Conservation (phyloP, 2,888 invertebrate species). For the Pocota personata region DNA sequence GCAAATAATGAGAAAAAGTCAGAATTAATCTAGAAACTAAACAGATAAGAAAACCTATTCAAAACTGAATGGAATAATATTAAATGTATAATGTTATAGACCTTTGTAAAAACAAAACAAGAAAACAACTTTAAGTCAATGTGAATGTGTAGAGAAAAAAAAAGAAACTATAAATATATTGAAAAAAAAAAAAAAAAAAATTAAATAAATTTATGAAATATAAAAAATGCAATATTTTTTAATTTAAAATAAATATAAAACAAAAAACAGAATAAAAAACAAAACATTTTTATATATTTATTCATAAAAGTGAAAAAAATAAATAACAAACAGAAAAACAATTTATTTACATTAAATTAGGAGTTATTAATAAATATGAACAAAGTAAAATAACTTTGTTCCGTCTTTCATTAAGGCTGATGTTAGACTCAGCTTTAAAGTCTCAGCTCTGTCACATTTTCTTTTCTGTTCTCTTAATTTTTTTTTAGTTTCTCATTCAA, state of each 20-base stretch:
- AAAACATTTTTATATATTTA: slow-evolving; percentile 74
- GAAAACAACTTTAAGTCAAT: slow-evolving; percentile 73
- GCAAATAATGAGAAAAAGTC: slow-evolving; percentile 52
- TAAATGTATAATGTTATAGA: slow-evolving; percentile 70
- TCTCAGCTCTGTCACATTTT: slow-evolving; percentile 50
- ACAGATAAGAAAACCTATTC: slow-evolving; percentile 44
- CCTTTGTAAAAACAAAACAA: slow-evolving; percentile 71
- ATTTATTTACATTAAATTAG: slow-evolving; percentile 69
- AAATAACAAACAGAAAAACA: slow-evolving; percentile 45
- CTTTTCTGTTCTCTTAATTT: slow-evolving; percentile 14
- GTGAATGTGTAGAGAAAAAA: slow-evolving; percentile 70
- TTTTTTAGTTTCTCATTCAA: slow-evolving; percentile 43
- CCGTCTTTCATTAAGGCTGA: slow-evolving; percentile 59
- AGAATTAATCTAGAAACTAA: slow-evolving; percentile 44
- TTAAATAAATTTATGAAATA: slow-evolving; percentile 79
- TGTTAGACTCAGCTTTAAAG: slow-evolving; percentile 62
- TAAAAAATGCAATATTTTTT: slow-evolving; percentile 76
- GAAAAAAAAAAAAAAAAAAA: slow-evolving; percentile 75
- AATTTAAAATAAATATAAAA: slow-evolving; percentile 74
- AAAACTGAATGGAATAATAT: slow-evolving; percentile 49
- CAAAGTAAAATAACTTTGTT: slow-evolving; percentile 52
- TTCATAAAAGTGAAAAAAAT: slow-evolving; percentile 75
- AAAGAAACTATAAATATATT: slow-evolving; percentile 76
- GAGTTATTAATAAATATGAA: slow-evolving; percentile 52
- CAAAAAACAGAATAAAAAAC: slow-evolving; percentile 73